phyloP scores from a whole-genome alignment of 2,797 vertebrate species.

The Sternarchorhynchus goeldii region DNA sequence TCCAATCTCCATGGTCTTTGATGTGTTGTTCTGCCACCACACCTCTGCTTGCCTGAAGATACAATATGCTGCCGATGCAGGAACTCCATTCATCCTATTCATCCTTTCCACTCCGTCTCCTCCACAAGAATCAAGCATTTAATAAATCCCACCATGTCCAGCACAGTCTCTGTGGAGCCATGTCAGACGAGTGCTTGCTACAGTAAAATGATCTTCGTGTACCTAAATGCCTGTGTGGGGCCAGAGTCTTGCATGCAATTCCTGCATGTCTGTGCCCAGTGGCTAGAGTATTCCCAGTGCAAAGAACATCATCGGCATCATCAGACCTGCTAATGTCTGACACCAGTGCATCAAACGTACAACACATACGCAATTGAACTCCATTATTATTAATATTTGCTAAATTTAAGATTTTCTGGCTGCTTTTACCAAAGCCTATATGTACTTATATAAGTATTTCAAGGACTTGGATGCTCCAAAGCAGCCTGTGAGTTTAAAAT shows the following conservation, averaged over 20 bases:
- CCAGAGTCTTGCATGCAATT: constrained; percentile 13
- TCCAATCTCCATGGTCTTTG: constrained; percentile 38
- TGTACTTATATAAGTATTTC: too few species aligned
- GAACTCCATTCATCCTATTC: constrained; percentile 22
- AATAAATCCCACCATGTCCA: constrained; percentile 39
- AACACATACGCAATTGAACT: not conserved
- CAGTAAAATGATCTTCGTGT: constrained; percentile 30
- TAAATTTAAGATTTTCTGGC: too few species aligned
- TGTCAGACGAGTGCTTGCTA: constrained; percentile 23
- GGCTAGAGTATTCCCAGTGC: constrained; percentile 33
- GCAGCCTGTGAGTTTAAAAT: constrained; percentile 2
- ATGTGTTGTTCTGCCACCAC: constrained; percentile 36
- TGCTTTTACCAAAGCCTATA: too few species aligned
- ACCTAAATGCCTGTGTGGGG: constrained; percentile 12
- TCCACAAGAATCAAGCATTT: constrained; percentile 38
- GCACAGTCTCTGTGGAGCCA: constrained; percentile 27
- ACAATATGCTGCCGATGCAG: constrained; percentile 23
- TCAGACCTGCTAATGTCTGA: constrained; percentile 12
- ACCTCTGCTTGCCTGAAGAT: constrained; percentile 35
- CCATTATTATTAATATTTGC: too few species aligned
- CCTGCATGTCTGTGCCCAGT: constrained; percentile 11
- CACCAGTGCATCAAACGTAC: constrained; percentile 8
- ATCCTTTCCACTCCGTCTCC: constrained; percentile 36
- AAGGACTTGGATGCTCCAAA: too few species aligned
- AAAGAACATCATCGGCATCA: constrained; percentile 29